These are phyloP conservation scores for Kryphioiulus occultus DNA, from an alignment of 2,888 invertebrate species.

Conservation along the genomic window DNA sequence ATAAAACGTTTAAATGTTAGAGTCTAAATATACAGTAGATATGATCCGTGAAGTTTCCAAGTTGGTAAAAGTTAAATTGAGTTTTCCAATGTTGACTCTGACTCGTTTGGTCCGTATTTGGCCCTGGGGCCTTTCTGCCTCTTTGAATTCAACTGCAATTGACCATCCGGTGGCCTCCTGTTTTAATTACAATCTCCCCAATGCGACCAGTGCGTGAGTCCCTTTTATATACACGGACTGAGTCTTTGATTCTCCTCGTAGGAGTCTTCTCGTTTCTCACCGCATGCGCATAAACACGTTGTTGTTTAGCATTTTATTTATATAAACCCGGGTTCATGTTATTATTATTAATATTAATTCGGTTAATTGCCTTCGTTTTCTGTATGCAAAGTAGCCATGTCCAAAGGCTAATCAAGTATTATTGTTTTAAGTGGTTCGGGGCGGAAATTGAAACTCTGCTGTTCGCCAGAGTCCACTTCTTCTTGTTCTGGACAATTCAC, in stretches of 20 bases:
- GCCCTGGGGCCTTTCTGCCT: not conserved
- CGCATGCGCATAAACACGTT: not conserved
- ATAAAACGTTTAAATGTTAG: too few relatives aligned
- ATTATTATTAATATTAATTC: constrained; percentile 40
- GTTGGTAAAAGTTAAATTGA: not conserved
- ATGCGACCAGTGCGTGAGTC: not conserved
- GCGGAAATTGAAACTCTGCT: constrained; percentile 32
- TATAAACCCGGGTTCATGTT: constrained; percentile 22
- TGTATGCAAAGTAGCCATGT: constrained; percentile 39
- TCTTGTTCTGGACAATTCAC: constrained; percentile 41
- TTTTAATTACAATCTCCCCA: constrained; percentile 44
- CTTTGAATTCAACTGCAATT: constrained; percentile 28
- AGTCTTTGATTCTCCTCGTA: not conserved
- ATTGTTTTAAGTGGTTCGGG: constrained; percentile 40
- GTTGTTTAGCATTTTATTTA: constrained; percentile 40
- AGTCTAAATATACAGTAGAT: too few relatives aligned
- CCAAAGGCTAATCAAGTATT: constrained; percentile 40
- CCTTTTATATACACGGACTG: not conserved
- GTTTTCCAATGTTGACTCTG: not conserved
- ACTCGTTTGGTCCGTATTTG: not conserved
- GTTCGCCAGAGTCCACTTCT: constrained; percentile 32
- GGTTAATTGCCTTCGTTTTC: constrained; percentile 39
- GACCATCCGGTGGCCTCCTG: constrained; percentile 27
- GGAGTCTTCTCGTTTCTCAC: not conserved
- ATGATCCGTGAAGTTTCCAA: not conserved